Percentiles rank a stretch among this genome's conserved stretches.
These are phyloP conservation scores for Saccostrea echinata DNA, from an alignment of 1,140 invertebrate species.

Conservation along the genomic window DNA sequence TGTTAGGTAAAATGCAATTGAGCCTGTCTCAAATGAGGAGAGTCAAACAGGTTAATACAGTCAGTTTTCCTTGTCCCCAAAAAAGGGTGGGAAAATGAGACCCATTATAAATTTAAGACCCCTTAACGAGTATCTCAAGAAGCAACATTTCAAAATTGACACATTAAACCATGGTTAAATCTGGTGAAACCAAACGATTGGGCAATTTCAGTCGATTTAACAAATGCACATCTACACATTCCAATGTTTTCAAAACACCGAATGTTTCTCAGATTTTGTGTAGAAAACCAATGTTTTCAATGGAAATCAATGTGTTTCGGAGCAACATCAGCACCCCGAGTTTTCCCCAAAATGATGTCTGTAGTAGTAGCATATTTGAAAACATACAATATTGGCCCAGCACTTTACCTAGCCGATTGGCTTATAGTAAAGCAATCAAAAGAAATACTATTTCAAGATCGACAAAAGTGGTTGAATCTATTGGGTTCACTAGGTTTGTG, in stretches of 20 bases:
- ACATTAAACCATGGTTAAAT: constrained; percentile 49
- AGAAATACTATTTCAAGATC: constrained; percentile 30
- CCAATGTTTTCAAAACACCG: constrained; percentile 46
- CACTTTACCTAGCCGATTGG: constrained; percentile 52
- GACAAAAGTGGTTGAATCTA: constrained; percentile 33
- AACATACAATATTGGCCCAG: constrained; percentile 16
- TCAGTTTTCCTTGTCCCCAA: constrained; percentile 57
- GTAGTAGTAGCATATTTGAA: constrained; percentile 47
- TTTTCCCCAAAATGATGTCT: constrained; percentile 46
- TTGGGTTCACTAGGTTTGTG: constrained; percentile 46
- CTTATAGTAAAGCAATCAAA: constrained; percentile 37
- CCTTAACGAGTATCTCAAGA: constrained; percentile 42
- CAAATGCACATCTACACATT: constrained; percentile 60
- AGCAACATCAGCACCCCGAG: constrained; percentile 45
- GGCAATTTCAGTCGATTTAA: constrained; percentile 54
- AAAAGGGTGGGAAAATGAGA: constrained; percentile 51
- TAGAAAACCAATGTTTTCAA: constrained; percentile 43
- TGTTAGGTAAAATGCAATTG: constrained; percentile 6
- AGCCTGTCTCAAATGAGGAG: not conserved
- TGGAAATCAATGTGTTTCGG: constrained; percentile 48
- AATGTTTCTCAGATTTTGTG: constrained; percentile 47
- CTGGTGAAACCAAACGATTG: constrained; percentile 57
- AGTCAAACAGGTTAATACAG: constrained; percentile 54
- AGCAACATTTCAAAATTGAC: constrained; percentile 48
- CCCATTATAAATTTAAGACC: constrained; percentile 52